Conservation (phyloP, 2,797 vertebrate species). For the Helostoma temminkii region DNA sequence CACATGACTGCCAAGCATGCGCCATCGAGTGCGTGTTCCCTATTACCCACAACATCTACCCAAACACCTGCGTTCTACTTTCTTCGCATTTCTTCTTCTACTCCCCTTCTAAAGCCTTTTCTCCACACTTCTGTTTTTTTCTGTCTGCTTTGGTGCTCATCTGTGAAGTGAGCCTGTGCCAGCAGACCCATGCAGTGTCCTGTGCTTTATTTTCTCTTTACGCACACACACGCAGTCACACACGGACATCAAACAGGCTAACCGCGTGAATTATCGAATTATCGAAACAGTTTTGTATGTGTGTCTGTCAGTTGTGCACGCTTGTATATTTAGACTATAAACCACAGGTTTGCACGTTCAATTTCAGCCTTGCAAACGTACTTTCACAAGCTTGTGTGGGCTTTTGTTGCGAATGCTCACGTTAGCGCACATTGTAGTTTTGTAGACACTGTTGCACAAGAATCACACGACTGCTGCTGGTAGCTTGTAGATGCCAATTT, state of each 20-base stretch:
- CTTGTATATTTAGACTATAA: too few relatives aligned
- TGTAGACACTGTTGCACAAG: too few relatives aligned
- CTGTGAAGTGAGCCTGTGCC: slow-evolving; percentile 28
- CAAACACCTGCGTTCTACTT: slow-evolving; percentile 55
- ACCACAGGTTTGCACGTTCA: too few relatives aligned
- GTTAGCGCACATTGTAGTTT: too few relatives aligned
- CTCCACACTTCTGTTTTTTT: slow-evolving; percentile 6
- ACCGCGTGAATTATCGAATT: slow-evolving; percentile 37
- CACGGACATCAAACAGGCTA: slow-evolving; percentile 26
- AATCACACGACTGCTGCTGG: not conserved
- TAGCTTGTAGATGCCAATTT: not conserved
- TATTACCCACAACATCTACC: slow-evolving; percentile 1
- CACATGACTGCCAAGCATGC: slow-evolving; percentile 66
- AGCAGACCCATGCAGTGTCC: slow-evolving; percentile 7
- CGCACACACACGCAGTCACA: slow-evolving; percentile 1
- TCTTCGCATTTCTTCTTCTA: slow-evolving; percentile 7
- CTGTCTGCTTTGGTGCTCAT: slow-evolving; percentile 13
- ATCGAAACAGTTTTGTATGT: too few relatives aligned
- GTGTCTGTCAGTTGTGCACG: too few relatives aligned
- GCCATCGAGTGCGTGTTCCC: slow-evolving; percentile 10
- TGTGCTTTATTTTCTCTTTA: slow-evolving; percentile 15
- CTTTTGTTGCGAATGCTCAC: too few relatives aligned
- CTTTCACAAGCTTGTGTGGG: too few relatives aligned
- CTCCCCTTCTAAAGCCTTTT: slow-evolving; percentile 11
- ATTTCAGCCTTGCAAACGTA: too few relatives aligned